These are phyloP conservation scores for Lagopus muta DNA, from an alignment of 2,113 vertebrate species.

Conservation along the genomic window DNA sequence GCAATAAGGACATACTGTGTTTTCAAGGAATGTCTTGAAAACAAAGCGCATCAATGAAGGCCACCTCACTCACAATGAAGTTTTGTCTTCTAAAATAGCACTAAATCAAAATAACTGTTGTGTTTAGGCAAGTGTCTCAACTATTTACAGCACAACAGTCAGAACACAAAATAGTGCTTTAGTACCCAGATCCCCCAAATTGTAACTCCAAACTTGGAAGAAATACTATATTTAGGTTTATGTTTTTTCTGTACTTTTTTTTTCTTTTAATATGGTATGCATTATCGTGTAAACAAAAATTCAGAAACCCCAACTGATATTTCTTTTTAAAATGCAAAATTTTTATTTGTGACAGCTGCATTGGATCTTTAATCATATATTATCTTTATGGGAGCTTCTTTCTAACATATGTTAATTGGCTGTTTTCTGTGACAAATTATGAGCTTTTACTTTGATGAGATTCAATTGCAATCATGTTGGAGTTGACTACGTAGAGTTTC, in stretches of 20 bases:
- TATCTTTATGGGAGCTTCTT: slow-evolving; percentile 90
- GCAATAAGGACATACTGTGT: slow-evolving; percentile 71
- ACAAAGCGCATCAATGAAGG: slow-evolving; percentile 76
- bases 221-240: slow-evolving; percentile 76
- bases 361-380: slow-evolving; percentile 95
- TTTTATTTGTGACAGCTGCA: slow-evolving; percentile 95
- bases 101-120: slow-evolving; percentile 78
- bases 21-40: slow-evolving; percentile 74
- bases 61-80: slow-evolving; percentile 77
- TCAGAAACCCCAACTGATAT: slow-evolving; percentile 79
- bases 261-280: slow-evolving; percentile 76
- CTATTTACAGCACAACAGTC: slow-evolving; percentile 69
- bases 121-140: slow-evolving; percentile 78
- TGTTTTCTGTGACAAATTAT: slow-evolving; percentile 99
- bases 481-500: slow-evolving; percentile 88
- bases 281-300: slow-evolving; percentile 80
- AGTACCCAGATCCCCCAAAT: slow-evolving; percentile 58
- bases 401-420: slow-evolving; percentile 98
- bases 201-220: slow-evolving; percentile 75
- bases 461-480: slow-evolving; percentile 93
- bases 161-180: slow-evolving; percentile 55
- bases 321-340: slow-evolving; percentile 89
- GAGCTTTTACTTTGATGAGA: slow-evolving; percentile 98
- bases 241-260: slow-evolving; percentile 73
- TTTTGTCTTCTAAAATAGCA: slow-evolving; percentile 84